Percentiles rank a stretch among this genome's conserved stretches.
Conservation (phyloP, 2,113 vertebrate genomes). For the Gavialis gangeticus region DNA sequence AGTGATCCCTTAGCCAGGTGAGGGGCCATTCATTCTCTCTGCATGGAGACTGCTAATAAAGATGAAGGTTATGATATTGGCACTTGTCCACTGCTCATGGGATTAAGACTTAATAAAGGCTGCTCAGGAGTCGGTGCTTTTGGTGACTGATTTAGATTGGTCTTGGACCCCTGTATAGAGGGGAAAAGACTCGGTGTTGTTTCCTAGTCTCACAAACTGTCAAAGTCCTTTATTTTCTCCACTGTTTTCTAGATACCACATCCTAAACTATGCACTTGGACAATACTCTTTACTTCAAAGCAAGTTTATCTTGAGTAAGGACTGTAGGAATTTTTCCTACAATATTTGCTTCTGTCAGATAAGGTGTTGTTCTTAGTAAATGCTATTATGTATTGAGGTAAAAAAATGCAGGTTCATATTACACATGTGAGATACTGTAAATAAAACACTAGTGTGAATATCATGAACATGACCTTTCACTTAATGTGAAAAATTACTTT, state of each 20-base stretch:
- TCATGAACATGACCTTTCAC: background rate
- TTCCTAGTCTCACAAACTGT: background rate
- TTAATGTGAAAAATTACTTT: background rate
- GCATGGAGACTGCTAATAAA: background rate
- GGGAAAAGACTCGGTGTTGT: background rate
- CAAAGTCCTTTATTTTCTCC: background rate
- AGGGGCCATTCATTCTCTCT: background rate
- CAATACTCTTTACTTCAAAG: background rate
- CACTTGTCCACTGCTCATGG: accelerated
- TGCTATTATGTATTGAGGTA: background rate
- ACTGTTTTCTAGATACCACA: background rate
- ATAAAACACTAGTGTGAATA: background rate
- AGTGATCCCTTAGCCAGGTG: background rate
- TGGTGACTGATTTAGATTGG: background rate
- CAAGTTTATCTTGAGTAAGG: background rate
- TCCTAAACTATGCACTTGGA: background rate
- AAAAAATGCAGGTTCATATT: accelerated
- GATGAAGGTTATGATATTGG: background rate
- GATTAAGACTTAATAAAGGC: background rate
- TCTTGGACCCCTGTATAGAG: background rate
- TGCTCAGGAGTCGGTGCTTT: background rate
- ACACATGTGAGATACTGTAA: background rate
- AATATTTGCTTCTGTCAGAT: background rate
- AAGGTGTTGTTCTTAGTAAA: background rate
- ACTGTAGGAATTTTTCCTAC: background rate